phyloP scores from a whole-genome alignment of 2,888 invertebrate genomes.

The Crocallis elinguaria region DNA sequence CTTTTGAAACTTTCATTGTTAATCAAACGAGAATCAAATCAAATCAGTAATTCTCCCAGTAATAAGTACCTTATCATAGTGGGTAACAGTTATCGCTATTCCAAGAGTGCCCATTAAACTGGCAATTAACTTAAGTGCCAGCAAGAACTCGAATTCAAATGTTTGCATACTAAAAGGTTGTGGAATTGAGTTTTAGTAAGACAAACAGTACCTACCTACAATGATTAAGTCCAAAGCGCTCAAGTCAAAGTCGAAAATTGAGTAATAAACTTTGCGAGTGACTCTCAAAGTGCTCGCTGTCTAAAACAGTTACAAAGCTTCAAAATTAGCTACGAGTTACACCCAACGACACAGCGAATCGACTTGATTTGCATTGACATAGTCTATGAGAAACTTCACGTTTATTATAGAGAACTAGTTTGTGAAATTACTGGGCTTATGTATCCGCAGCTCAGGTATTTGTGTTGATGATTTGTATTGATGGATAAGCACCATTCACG shows the following conservation, averaged over 20 bases:
- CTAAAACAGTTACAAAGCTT: not conserved
- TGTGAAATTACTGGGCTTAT: too few relatives aligned
- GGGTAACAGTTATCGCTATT: not conserved
- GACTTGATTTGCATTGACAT: too few relatives aligned
- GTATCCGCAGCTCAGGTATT: too few relatives aligned
- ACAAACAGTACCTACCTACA: slow-evolving; percentile 21
- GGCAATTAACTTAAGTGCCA: not conserved
- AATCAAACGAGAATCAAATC: too few relatives aligned
- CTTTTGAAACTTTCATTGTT: too few relatives aligned
- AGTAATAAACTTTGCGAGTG: slow-evolving; percentile 19
- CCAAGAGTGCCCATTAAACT: not conserved
- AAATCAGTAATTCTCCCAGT: too few relatives aligned
- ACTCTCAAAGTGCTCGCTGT: not conserved
- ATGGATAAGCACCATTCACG: too few relatives aligned
- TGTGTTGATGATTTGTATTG: too few relatives aligned
- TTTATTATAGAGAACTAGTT: too few relatives aligned
- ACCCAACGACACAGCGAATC: too few relatives aligned
- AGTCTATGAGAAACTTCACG: too few relatives aligned
- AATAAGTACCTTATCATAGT: not conserved
- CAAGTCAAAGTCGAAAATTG: slow-evolving; percentile 28
- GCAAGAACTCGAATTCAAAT: slow-evolving; percentile 18
- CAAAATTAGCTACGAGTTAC: too few relatives aligned
- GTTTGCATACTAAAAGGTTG: slow-evolving; percentile 27
- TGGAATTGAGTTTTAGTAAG: slow-evolving; percentile 25
- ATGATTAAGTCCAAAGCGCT: slow-evolving; percentile 22